Evolutionary conservation across 2,113 vertebrate genomes (phyloP).

Genomic region (Anolis carolinensis): DNA sequence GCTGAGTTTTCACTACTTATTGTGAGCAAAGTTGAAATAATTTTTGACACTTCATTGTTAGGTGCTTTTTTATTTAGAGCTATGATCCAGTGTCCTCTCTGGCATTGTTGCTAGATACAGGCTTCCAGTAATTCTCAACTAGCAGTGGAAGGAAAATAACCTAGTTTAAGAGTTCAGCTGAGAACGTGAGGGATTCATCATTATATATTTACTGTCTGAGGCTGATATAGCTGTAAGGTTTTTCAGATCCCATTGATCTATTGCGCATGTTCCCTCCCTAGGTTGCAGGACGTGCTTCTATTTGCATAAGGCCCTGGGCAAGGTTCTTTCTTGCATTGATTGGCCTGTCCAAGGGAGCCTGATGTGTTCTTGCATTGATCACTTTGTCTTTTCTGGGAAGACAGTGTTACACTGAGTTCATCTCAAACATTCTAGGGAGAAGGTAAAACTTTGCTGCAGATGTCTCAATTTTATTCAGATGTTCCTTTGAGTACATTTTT

Average conservation of each 20-base stretch:
- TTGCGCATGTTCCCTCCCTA: constrained; percentile 94
- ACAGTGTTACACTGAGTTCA: constrained; percentile 94
- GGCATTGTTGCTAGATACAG: constrained; percentile 55
- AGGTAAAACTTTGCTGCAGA: constrained; percentile 83
- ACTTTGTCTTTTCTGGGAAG: constrained; percentile 92
- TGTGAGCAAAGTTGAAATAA: constrained; percentile 44
- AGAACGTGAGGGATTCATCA: constrained; percentile 89
- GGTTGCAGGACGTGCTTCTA: constrained; percentile 94
- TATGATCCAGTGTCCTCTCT: constrained; percentile 33
- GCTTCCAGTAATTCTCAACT: constrained; percentile 69
- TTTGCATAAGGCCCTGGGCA: constrained; percentile 99
- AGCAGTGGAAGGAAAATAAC: constrained; percentile 83
- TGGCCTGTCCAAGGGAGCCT: constrained; percentile 97
- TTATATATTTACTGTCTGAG: constrained; percentile 96
- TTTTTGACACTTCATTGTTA: constrained; percentile 51
- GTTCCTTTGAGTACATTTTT: constrained; percentile 71
- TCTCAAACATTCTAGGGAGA: constrained; percentile 86
- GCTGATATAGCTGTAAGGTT: constrained; percentile 96
- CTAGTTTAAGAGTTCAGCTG: constrained; percentile 84
- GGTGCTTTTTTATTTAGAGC: constrained; percentile 40
- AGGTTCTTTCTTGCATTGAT: constrained; percentile 99
- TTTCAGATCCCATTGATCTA: constrained; percentile 96
- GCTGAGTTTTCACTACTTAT: constrained; percentile 37
- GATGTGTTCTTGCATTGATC: constrained; percentile 96
- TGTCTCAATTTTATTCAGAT: constrained; percentile 83